Percentiles rank a stretch among this genome's conserved stretches.
Conservation (phyloP, 2,888 invertebrate genomes). For the Campaea margaritaria region DNA sequence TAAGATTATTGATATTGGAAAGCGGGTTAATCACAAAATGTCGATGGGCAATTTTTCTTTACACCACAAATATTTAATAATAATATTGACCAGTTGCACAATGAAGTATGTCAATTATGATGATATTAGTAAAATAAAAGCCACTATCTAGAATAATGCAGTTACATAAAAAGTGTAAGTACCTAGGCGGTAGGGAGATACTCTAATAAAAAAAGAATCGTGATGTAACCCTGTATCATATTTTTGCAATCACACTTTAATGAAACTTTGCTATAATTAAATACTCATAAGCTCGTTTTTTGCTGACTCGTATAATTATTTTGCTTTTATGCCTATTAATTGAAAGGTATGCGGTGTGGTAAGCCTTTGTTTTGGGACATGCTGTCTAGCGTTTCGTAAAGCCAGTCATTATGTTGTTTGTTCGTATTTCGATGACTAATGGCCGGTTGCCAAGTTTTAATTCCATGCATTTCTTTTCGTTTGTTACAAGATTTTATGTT, state of each 20-base stretch:
- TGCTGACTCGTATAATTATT: conserved; percentile 42
- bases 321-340: conserved; percentile 35
- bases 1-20: conserved; percentile 30
- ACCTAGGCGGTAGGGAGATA: conserved; percentile 13
- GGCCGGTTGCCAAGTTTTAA: conserved; percentile 32
- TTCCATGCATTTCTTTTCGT: conserved; percentile 29
- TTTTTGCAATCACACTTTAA: conserved; percentile 53
- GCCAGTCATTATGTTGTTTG: conserved; percentile 31
- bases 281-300: conserved; percentile 44
- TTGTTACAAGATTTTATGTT: conserved; percentile 19
- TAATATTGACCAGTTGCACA: conserved; percentile 29
- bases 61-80: conserved; percentile 25
- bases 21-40: conserved; percentile 29
- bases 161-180: conserved; percentile 30
- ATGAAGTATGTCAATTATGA: conserved; percentile 35
- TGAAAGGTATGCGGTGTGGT: conserved; percentile 29
- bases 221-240: conserved; percentile 52
- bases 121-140: conserved; percentile 61
- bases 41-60: conserved; percentile 27
- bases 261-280: conserved; percentile 52
- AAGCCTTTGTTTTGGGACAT: conserved; percentile 33
- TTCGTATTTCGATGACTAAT: conserved; percentile 32
- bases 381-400: conserved; percentile 30
- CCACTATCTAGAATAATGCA: conserved; percentile 41
- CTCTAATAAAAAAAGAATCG: conserved; percentile 45